These are phyloP conservation scores for Nannospalax galili DNA, from an alignment of 2,113 vertebrate genomes.

Conservation along the genomic window DNA sequence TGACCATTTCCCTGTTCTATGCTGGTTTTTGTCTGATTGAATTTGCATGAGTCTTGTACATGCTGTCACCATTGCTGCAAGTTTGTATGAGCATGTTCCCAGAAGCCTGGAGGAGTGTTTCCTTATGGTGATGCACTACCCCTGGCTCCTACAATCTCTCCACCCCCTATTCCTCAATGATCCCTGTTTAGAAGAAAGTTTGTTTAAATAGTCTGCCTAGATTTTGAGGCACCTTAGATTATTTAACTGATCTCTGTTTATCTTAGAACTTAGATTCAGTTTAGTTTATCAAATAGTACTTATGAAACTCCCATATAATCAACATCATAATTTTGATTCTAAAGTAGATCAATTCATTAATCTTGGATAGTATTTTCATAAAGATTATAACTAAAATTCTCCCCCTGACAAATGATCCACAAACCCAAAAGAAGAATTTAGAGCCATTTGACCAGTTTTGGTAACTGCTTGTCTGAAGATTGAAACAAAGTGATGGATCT, in stretches of 20 bases:
- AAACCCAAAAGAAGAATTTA: neutral
- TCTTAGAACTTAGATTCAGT: constrained; percentile 39
- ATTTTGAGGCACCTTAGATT: neutral
- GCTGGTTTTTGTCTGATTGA: no score
- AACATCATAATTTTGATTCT: neutral
- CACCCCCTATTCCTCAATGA: no score
- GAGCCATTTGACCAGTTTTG: neutral
- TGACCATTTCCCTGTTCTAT: no score
- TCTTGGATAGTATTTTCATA: neutral
- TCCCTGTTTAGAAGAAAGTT: constrained; percentile 15
- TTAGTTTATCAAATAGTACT: constrained; percentile 4
- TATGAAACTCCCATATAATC: neutral
- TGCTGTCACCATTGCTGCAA: no score
- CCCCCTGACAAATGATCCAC: neutral
- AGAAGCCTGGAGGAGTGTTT: no score
- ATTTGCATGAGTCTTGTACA: no score
- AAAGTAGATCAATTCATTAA: neutral
- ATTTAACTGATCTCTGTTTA: neutral
- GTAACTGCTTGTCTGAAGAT: neutral
- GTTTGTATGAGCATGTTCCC: no score
- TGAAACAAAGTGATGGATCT: neutral
- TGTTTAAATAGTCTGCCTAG: neutral
- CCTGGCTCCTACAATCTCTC: no score
- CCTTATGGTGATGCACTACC: no score
- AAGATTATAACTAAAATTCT: constrained; percentile 4